Percentiles rank a stretch among this genome's conserved stretches.
These are phyloP conservation scores for Mastigias papua DNA, from an alignment of 30 jellyfish, hydroid and myxozoan species.

Conservation along the genomic window DNA sequence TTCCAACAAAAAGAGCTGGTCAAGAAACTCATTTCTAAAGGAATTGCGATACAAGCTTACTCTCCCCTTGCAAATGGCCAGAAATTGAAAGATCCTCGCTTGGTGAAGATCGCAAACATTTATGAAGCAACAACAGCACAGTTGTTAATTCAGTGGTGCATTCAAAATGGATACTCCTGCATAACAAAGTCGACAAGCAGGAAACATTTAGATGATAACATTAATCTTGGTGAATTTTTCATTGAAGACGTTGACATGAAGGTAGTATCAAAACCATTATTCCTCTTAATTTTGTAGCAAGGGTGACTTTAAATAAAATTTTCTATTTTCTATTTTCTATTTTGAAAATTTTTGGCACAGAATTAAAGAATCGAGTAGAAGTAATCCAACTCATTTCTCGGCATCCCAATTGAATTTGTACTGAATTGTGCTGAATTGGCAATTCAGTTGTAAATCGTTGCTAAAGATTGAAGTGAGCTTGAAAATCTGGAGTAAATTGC, in stretches of 20 bases:
- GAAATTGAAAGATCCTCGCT: slow-evolving; percentile 29
- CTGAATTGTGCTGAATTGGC: no score
- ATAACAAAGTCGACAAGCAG: slow-evolving; percentile 47
- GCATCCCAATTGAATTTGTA: no score
- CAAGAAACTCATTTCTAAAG: slow-evolving; percentile 31
- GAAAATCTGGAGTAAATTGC: no score
- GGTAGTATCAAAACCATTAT: slow-evolving; percentile 15
- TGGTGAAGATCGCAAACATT: slow-evolving; percentile 34
- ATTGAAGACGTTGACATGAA: slow-evolving; percentile 53
- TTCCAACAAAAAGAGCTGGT: slow-evolving; percentile 56
- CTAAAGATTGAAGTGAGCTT: no score
- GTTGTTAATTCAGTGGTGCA: slow-evolving; percentile 52
- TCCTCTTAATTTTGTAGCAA: neutral
- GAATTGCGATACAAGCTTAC: slow-evolving; percentile 59
- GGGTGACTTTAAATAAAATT: no score
- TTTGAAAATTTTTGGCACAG: no score
- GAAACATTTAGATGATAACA: slow-evolving; percentile 48
- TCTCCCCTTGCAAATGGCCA: slow-evolving; percentile 65
- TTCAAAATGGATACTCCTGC: slow-evolving; percentile 63
- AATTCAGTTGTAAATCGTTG: no score
- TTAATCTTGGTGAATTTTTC: slow-evolving; percentile 56
- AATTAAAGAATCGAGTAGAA: no score
- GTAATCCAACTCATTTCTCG: no score
- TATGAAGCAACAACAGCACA: slow-evolving; percentile 66
- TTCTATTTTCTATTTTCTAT: no score